phyloP scores from a whole-genome alignment of 2,888 invertebrate species.

The Pyrrhosoma nymphula region DNA sequence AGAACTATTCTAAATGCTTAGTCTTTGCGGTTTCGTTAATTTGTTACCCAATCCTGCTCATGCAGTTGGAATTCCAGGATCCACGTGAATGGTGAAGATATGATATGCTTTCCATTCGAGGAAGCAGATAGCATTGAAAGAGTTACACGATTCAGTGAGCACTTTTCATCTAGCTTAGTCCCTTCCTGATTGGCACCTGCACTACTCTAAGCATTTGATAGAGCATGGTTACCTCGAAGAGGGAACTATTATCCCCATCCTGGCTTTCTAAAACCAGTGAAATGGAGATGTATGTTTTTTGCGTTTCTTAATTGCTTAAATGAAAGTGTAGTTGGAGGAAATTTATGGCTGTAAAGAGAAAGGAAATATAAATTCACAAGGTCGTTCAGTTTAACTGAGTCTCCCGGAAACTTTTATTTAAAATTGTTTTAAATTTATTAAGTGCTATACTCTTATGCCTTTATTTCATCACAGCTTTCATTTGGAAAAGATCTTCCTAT shows the following conservation, averaged over 20 bases:
- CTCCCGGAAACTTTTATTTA: no score
- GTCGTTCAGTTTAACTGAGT: background rate
- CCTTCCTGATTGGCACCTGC: background rate
- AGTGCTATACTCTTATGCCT: no score
- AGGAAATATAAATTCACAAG: background rate
- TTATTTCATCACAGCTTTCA: no score
- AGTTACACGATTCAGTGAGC: background rate
- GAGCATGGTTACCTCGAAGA: background rate
- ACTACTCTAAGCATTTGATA: background rate
- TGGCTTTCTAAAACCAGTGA: background rate
- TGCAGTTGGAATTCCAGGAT: background rate
- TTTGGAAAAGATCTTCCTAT: no score
- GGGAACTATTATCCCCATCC: background rate
- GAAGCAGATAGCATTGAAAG: background rate
- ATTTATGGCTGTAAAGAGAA: background rate
- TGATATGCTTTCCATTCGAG: background rate
- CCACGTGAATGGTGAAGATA: background rate
- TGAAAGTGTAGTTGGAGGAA: background rate
- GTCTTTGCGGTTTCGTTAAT: no score
- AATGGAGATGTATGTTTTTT: constrained; percentile 1
- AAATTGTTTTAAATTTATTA: no score
- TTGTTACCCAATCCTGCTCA: no score
- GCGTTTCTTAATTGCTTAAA: background rate
- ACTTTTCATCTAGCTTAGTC: background rate
- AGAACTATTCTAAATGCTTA: no score